Percentiles rank a stretch among this genome's conserved stretches.
Conservation (phyloP, 2,797 vertebrate species). For the Acanthiza pusilla region DNA sequence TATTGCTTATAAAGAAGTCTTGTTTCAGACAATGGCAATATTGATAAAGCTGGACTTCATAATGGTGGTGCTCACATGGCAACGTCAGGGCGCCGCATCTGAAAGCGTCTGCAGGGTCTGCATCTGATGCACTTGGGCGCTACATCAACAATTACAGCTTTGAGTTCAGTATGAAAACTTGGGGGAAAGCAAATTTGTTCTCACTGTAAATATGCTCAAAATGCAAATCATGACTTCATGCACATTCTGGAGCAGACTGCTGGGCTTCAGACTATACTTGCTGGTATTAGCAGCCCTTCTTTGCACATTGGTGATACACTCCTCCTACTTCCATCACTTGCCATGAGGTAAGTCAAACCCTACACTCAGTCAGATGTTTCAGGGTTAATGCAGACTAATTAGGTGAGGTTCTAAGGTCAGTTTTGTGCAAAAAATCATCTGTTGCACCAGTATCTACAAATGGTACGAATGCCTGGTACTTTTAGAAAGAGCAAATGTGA, state of each 20-base stretch:
- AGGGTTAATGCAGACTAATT: neutral
- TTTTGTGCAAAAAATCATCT: neutral
- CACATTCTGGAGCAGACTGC: neutral
- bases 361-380: neutral
- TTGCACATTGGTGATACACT: rapidly evolving
- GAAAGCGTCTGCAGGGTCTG: neutral
- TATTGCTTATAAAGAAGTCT: neutral
- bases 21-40: neutral
- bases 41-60: neutral
- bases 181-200: neutral
- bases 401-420: neutral
- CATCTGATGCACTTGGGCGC: neutral
- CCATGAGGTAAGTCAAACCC: neutral
- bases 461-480: neutral
- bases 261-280: neutral
- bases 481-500: neutral
- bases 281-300: neutral
- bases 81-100: neutral
- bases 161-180: neutral
- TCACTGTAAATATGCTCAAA: neutral
- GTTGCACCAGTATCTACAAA: neutral
- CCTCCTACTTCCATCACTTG: neutral
- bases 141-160: neutral
- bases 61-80: rapidly evolving
- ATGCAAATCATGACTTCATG: neutral